Base-by-base conservation (phyloP, 2,113 vertebrate genomes). In the Coryphaenoides rupestris region DNA sequence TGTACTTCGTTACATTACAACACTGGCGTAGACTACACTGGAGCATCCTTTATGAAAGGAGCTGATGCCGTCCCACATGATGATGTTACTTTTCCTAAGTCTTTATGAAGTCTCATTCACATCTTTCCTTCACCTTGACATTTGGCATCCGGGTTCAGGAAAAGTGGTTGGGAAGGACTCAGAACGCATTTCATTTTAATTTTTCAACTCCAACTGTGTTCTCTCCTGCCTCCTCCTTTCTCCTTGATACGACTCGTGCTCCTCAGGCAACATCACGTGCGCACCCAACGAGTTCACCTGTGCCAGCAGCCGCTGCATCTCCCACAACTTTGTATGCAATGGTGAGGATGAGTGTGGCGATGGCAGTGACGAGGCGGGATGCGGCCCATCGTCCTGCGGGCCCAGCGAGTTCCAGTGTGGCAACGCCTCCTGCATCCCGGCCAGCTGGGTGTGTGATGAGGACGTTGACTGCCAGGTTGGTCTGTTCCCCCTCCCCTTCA, bases 291-390 rank as follows among this genome's bases (percentile, higher is more conserved):
- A 99, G 77, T 98, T 99, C 88, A 98, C 95, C 0, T 99, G 97
- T 28, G 89, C 85, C 80, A 98, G 91, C 10, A 90, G 94, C 2
- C 94, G 93, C 53, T 99, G 97, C 63, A 89, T 99, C 81, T 98
- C 97, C 7, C 91, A 79, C 15, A 96, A 92, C 81, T 99, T 99
- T 45, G 91, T 94, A 56, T 99, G 97, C 68, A 98, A 99, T 4
- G 87, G 95, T 2, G 94, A 98, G 81, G 95, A 98, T n/a, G 97
- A 99, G 84, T 99, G 97, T 16, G 93, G 90, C 0, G 96, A 99
- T 3, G 92, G 91, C 28, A 97, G 93, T 0, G 97, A 99, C 0
- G 97, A 99, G 78, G 65, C 92, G 12, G 94, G 87, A 62, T 99
- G 97, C 1, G 72, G 85, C 0, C 94, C 93, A 0, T 92, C 95